These are phyloP conservation scores for Entelurus aequoreus DNA, from an alignment of 2,113 vertebrate species.

Conservation along the genomic window DNA sequence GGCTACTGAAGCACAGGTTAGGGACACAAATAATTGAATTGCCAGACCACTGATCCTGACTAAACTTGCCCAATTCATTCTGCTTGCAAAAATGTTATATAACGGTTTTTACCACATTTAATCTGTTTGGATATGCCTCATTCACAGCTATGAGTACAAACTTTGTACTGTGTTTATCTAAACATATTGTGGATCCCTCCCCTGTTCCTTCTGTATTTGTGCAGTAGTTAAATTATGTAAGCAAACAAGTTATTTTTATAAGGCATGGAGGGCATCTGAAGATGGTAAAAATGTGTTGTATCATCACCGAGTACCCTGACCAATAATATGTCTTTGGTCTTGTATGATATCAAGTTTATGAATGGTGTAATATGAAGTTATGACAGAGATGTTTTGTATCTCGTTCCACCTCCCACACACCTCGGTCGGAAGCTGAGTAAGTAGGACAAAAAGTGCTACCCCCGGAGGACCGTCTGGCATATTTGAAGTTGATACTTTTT, in stretches of 20 bases:
- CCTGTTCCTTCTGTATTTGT: not conserved
- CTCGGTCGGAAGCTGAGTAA: constrained; percentile 44
- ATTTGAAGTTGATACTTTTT: constrained; percentile 46
- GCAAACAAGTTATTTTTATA: constrained; percentile 13
- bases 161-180: not conserved
- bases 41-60: too few species aligned
- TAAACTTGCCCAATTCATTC: not conserved
- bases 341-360: constrained; percentile 14
- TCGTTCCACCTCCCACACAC: constrained; percentile 28
- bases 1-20: too few species aligned
- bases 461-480: constrained; percentile 40
- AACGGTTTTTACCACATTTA: not conserved
- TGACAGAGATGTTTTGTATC: constrained; percentile 24
- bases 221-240: not conserved
- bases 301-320: constrained; percentile 10
- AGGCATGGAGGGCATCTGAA: constrained; percentile 7
- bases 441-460: constrained; percentile 50
- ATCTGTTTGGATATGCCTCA: not conserved
- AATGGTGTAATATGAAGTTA: constrained; percentile 25
- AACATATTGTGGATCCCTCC: not conserved
- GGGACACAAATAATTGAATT: too few species aligned
- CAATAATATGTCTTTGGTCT: not conserved
- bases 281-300: constrained; percentile 25
- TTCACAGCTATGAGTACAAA: not conserved
- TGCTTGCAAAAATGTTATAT: not conserved